phyloP scores from a whole-genome alignment of 2,113 vertebrate species.

The Oxyura jamaicensis region DNA sequence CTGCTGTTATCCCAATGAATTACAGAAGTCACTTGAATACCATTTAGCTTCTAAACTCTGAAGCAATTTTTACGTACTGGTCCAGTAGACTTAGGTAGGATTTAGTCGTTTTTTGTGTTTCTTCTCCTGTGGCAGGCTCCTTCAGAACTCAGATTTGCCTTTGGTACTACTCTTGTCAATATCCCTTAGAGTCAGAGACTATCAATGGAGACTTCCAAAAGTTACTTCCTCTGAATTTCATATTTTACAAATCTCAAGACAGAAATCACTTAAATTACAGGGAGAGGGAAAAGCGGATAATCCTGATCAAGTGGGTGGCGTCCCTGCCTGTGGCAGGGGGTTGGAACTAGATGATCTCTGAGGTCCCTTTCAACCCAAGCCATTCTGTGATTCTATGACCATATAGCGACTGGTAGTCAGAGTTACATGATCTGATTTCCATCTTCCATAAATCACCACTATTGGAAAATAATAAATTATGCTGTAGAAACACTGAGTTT shows the following conservation, averaged over 20 bases:
- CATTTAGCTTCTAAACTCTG: not conserved
- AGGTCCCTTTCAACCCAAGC: no score
- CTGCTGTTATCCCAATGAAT: not conserved
- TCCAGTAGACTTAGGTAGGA: not conserved
- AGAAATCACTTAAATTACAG: not conserved
- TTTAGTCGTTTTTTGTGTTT: not conserved
- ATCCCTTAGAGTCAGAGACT: not conserved
- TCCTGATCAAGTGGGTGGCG: no score
- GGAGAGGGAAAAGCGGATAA: not conserved
- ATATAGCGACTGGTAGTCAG: not conserved
- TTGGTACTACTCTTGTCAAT: not conserved
- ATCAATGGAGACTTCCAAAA: not conserved
- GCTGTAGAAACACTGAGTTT: not conserved
- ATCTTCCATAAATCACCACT: not conserved
- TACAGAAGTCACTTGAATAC: not conserved
- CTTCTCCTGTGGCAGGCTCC: not conserved
- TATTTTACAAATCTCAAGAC: not conserved
- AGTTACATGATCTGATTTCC: not conserved
- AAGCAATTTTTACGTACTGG: not conserved
- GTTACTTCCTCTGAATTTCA: not conserved
- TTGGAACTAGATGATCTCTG: no score
- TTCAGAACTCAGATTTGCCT: not conserved
- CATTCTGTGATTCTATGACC: no score
- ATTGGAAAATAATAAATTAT: not conserved
- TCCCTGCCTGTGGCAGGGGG: no score